These are phyloP conservation scores for Drosophila takahashii DNA, from an alignment of 1,140 invertebrate genomes.

Conservation along the genomic window DNA sequence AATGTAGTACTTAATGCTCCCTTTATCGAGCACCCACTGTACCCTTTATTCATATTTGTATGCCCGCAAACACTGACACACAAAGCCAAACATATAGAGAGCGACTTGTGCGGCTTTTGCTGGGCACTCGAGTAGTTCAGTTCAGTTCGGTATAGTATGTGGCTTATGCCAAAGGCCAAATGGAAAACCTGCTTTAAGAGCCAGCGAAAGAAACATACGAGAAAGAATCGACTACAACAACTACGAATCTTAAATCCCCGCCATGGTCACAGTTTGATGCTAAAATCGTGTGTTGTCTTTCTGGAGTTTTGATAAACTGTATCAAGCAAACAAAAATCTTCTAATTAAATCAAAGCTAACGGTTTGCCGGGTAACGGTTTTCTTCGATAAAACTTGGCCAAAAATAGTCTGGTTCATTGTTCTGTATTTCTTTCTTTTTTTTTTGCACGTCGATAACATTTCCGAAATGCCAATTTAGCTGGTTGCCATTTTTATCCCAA, in stretches of 20 bases:
- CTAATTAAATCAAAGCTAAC: slow-evolving; percentile 57
- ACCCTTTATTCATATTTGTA: slow-evolving; percentile 44
- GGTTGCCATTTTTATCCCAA: slow-evolving; percentile 19
- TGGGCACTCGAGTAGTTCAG: slow-evolving; percentile 26
- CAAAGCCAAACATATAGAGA: slow-evolving; percentile 21
- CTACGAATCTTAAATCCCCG: slow-evolving; percentile 17
- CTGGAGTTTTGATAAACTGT: slow-evolving; percentile 30
- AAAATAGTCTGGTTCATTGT: not conserved
- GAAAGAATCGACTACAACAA: slow-evolving; percentile 2
- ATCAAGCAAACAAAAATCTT: slow-evolving; percentile 16
- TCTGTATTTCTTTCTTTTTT: slow-evolving; percentile 1
- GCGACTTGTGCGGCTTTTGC: slow-evolving; percentile 38
- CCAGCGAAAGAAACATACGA: slow-evolving; percentile 28
- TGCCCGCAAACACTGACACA: slow-evolving; percentile 28
- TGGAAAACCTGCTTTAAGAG: slow-evolving; percentile 45
- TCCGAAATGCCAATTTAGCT: slow-evolving; percentile 18
- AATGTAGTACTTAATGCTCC: too few species aligned
- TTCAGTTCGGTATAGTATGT: slow-evolving; percentile 25
- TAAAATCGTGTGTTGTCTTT: slow-evolving; percentile 34
- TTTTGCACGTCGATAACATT: slow-evolving; percentile 9
- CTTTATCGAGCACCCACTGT: slow-evolving; percentile 29
- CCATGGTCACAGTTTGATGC: slow-evolving; percentile 34
- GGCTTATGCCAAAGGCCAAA: slow-evolving; percentile 47
- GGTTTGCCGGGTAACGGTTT: slow-evolving; percentile 14
- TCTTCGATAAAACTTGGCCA: slow-evolving; percentile 16